Evolutionary conservation across 2,113 vertebrate genomes (phyloP).

Genomic region (Origma solitaria): DNA sequence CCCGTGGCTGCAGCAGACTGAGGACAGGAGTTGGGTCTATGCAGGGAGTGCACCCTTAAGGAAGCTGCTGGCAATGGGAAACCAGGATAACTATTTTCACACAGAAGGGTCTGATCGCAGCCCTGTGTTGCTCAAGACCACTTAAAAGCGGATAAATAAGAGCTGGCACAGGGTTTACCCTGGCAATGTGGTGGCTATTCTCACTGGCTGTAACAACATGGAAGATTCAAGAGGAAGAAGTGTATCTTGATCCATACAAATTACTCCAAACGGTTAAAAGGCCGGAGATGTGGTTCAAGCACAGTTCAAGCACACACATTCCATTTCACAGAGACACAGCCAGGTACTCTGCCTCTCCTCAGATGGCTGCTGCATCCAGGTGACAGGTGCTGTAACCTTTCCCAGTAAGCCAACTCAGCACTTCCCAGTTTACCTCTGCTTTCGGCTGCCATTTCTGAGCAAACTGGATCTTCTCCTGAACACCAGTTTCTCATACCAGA

Average conservation of each 20-base stretch:
- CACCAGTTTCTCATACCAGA: neutral
- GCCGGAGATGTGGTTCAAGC: neutral
- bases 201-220: neutral
- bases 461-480: neutral
- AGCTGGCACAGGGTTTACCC: neutral
- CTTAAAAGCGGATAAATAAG: neutral
- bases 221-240: neutral
- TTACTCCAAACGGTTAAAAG: neutral
- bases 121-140: neutral
- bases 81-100: neutral
- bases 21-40: neutral
- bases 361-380: fast-evolving
- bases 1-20: fast-evolving
- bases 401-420: neutral
- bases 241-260: neutral
- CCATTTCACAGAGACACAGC: fast-evolving
- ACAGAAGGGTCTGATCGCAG: neutral
- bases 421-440: neutral
- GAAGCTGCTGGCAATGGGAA: neutral
- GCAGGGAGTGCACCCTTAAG: neutral
- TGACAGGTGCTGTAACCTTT: neutral
- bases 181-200: neutral
- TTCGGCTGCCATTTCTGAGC: neutral
- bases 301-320: neutral
- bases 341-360: neutral